Conservation (phyloP, 2,888 invertebrate species). For the Leptinotarsa peninsularis region DNA sequence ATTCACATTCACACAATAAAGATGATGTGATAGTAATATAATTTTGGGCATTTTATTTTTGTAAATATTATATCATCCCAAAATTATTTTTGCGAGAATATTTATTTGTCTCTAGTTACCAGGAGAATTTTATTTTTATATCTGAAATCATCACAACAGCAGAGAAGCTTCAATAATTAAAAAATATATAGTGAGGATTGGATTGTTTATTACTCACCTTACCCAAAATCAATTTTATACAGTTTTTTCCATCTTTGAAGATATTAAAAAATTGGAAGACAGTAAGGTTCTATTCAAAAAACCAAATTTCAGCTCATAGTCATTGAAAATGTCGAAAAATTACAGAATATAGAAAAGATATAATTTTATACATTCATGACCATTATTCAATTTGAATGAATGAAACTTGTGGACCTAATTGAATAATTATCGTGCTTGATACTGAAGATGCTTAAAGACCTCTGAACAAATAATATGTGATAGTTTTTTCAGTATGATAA, state of each 20-base stretch:
- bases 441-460: not conserved
- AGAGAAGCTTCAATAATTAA: no score
- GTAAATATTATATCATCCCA: not conserved
- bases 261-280: no score
- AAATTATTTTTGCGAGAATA: not conserved
- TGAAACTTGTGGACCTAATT: slow-evolving; percentile 5
- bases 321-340: not conserved
- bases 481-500: not conserved
- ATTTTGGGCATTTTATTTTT: not conserved
- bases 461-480: not conserved
- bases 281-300: no score
- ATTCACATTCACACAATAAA: no score
- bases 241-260: no score
- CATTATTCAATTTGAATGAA: not conserved
- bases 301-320: no score
- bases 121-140: not conserved
- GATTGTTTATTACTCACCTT: not conserved
- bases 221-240: no score
- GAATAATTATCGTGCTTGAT: not conserved
- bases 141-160: not conserved
- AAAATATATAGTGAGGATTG: not conserved
- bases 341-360: not conserved
- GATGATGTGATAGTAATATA: not conserved
- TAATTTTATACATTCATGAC: no score
- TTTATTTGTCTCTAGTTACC: not conserved